Conservation (phyloP, 2,113 vertebrate species). For the Vombatus ursinus region DNA sequence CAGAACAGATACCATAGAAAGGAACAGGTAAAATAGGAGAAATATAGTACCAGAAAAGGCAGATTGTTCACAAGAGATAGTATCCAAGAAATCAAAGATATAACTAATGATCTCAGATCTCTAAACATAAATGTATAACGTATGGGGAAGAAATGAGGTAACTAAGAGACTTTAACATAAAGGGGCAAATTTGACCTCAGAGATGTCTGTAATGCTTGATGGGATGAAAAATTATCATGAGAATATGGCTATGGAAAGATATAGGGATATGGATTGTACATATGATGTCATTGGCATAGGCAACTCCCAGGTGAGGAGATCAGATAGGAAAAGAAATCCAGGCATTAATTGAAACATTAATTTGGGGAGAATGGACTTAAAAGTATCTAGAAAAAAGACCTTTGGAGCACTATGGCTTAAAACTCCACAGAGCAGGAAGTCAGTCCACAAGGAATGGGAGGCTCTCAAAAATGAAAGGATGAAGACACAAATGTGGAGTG, state of each 20-base stretch:
- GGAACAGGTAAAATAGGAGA: neutral
- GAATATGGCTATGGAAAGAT: neutral
- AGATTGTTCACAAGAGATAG: neutral
- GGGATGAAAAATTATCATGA: neutral
- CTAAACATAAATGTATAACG: neutral
- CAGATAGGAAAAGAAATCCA: neutral
- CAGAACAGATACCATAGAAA: neutral
- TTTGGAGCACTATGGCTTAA: neutral
- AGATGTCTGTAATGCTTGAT: neutral
- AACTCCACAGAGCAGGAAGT: neutral
- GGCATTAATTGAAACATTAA: neutral
- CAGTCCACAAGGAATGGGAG: neutral
- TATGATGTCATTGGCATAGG: neutral
- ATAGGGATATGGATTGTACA: neutral
- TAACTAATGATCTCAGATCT: neutral
- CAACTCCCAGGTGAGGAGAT: neutral
- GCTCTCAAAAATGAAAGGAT: neutral
- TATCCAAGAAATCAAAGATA: neutral
- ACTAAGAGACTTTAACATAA: neutral
- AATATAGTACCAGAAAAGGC: neutral
- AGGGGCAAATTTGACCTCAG: neutral
- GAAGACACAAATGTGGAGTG: neutral
- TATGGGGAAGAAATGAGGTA: neutral
- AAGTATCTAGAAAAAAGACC: neutral
- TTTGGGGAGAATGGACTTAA: neutral